These are phyloP conservation scores for Pomatostomus ruficeps DNA, from an alignment of 2,113 vertebrate species.

Conservation along the genomic window DNA sequence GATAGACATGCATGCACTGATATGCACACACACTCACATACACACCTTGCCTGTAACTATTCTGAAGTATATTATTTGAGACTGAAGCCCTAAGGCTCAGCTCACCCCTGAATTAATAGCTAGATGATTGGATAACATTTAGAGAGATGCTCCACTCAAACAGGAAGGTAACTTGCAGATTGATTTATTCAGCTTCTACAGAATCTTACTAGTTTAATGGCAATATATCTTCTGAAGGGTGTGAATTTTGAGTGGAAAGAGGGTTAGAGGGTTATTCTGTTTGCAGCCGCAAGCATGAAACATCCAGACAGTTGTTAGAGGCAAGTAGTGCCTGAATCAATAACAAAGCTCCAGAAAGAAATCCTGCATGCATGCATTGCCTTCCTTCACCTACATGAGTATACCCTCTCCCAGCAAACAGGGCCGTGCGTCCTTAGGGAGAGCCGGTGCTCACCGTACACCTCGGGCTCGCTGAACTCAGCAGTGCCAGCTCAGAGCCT, in stretches of 20 bases:
- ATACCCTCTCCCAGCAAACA: background rate
- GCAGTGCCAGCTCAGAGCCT: accelerated
- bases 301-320: background rate
- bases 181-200: background rate
- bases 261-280: background rate
- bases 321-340: background rate
- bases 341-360: background rate
- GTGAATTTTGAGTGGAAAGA: background rate
- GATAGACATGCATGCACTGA: background rate
- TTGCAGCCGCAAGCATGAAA: background rate
- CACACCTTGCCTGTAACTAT: background rate
- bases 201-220: background rate
- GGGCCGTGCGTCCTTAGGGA: background rate
- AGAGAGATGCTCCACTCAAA: background rate
- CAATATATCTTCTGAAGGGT: background rate
- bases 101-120: background rate
- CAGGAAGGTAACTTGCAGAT: background rate
- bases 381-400: background rate
- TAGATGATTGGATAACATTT: background rate
- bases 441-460: accelerated
- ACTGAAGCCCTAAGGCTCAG: background rate
- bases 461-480: background rate
- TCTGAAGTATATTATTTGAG: background rate
- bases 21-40: accelerated
- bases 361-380: background rate